A percentile compares a stretch with the other conserved stretches of the same genome.
Evolutionary conservation across 2,797 vertebrate genomes (phyloP).

Genomic region (Menidia menidia): DNA sequence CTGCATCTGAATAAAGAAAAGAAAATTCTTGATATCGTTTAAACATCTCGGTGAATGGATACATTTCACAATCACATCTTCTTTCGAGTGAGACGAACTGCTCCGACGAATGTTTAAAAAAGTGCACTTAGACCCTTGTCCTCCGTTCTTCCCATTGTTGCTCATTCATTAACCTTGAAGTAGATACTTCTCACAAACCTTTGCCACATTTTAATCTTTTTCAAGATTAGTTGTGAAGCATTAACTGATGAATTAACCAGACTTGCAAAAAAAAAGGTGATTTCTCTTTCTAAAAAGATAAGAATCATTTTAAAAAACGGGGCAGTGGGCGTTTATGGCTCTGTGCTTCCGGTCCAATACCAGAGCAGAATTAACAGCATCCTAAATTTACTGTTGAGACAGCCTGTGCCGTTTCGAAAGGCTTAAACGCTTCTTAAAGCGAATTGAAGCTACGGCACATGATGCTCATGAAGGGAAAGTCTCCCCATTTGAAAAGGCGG

Average conservation of each 20-base stretch:
- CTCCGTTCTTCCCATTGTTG: neutral
- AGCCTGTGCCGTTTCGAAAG: neutral
- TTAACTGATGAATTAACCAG: slow-evolving; percentile 26
- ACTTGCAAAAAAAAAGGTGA: slow-evolving; percentile 22
- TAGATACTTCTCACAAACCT: slow-evolving; percentile 1
- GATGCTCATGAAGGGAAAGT: slow-evolving; percentile 1
- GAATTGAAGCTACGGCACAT: slow-evolving; percentile 3
- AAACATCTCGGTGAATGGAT: no score
- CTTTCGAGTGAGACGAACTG: no score
- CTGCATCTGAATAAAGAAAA: no score
- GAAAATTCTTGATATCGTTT: no score
- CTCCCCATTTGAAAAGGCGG: slow-evolving; percentile 1
- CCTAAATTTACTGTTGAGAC: neutral
- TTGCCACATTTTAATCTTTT: slow-evolving; percentile 10
- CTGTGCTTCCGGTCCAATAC: neutral
- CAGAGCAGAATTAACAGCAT: slow-evolving; percentile 11
- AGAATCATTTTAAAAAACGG: slow-evolving; percentile 41
- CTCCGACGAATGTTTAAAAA: no score
- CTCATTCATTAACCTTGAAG: slow-evolving; percentile 18
- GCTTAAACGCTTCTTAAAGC: slow-evolving; percentile 6
- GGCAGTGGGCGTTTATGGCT: slow-evolving; percentile 24
- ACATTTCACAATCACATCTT: no score
- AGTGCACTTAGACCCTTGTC: slow-evolving; percentile 15
- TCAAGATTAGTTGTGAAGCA: slow-evolving; percentile 2
- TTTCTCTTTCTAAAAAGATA: slow-evolving; percentile 41